Evolutionary conservation across 2,113 vertebrate species (phyloP).

Genomic region (Passer domesticus): DNA sequence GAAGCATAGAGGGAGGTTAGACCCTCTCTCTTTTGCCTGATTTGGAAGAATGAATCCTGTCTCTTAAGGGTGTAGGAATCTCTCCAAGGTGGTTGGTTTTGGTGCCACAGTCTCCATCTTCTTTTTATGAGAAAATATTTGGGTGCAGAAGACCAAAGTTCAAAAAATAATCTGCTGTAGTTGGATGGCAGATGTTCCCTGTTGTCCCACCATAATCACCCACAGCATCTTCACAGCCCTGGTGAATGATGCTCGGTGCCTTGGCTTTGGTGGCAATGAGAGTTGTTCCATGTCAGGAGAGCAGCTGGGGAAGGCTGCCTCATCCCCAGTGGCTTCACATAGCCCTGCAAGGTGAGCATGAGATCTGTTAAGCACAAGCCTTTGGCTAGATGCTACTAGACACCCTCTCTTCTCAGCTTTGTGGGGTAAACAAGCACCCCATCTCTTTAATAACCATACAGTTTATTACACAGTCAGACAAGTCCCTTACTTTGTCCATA

Average conservation of each 20-base stretch:
- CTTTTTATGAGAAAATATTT: neutral
- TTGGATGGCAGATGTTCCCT: neutral
- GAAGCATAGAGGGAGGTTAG: neutral
- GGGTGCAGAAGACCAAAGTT: neutral
- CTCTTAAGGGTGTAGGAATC: neutral
- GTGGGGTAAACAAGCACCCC: neutral
- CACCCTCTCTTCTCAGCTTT: neutral
- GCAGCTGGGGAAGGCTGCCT: neutral
- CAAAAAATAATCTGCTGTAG: neutral
- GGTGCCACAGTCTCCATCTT: neutral
- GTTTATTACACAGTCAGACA: neutral
- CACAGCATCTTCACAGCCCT: neutral
- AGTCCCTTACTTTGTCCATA: constrained; percentile 1
- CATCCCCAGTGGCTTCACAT: neutral
- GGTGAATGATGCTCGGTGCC: neutral
- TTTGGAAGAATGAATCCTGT: neutral
- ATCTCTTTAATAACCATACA: neutral
- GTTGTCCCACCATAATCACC: neutral
- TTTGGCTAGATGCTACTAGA: neutral
- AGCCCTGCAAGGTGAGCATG: neutral
- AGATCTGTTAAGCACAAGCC: neutral
- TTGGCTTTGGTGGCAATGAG: neutral
- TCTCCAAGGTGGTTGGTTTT: neutral
- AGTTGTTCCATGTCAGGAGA: neutral
- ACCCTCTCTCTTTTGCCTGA: neutral